Evolutionary conservation across 2,113 vertebrate species (phyloP).

Genomic region (Antechinus flavipes): DNA sequence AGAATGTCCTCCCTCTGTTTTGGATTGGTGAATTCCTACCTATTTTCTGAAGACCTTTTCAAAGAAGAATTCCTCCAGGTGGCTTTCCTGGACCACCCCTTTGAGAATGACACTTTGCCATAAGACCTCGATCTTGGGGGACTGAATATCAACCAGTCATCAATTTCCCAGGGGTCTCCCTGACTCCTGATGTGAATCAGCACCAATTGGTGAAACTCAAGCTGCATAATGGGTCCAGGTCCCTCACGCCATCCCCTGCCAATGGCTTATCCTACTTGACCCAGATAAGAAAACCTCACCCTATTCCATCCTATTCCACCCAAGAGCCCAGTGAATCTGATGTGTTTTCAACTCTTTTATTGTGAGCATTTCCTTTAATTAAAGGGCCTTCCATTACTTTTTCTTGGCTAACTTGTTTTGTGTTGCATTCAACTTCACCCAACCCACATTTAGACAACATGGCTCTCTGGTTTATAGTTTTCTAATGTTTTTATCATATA

Average conservation of each 20-base stretch:
- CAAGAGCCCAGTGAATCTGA: not conserved
- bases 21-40: not conserved
- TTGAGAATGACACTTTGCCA: not conserved
- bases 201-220: not conserved
- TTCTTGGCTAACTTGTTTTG: not conserved
- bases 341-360: not conserved
- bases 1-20: not conserved
- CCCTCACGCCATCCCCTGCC: too few relatives aligned
- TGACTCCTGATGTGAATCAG: not conserved
- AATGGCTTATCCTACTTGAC: not conserved
- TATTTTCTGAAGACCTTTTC: not conserved
- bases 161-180: not conserved
- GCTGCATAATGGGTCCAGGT: not conserved
- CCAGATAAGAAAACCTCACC: not conserved
- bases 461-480: not conserved
- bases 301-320: not conserved
- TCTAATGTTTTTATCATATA: not conserved
- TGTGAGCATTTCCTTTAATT: not conserved
- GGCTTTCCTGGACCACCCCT: not conserved
- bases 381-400: not conserved
- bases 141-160: not conserved
- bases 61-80: not conserved
- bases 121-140: not conserved
- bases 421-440: not conserved
- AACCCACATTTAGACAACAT: not conserved